These are phyloP conservation scores for Azorinus chamasolen DNA, from an alignment of 2,888 invertebrate genomes.

Conservation along the genomic window DNA sequence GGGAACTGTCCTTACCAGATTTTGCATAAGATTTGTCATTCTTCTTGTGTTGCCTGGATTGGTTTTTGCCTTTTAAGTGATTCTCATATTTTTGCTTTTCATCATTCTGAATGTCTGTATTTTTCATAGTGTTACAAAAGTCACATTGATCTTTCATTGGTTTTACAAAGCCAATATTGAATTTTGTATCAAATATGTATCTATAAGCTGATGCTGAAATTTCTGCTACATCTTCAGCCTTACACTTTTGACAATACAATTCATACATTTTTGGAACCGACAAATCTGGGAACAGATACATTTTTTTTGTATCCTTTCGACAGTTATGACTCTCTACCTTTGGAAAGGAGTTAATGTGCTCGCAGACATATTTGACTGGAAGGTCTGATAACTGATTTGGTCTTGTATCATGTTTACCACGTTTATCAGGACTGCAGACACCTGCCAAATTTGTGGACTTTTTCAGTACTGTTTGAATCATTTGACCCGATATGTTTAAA, in stretches of 20 bases:
- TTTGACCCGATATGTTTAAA: constrained; percentile 10
- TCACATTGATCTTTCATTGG: constrained; percentile 34
- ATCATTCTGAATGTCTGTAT: background rate
- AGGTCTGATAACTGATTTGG: constrained; percentile 8
- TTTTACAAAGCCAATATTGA: constrained; percentile 23
- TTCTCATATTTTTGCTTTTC: constrained; percentile 8
- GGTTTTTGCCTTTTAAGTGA: constrained; percentile 28
- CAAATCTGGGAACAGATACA: constrained; percentile 11
- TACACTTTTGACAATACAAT: constrained; percentile 5
- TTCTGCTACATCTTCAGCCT: background rate
- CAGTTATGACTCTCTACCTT: constrained; percentile 30
- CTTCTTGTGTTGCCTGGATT: constrained; percentile 34
- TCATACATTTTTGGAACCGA: constrained; percentile 17
- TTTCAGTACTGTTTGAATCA: constrained; percentile 4
- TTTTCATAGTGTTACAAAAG: constrained; percentile 8
- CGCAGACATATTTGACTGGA: constrained; percentile 1
- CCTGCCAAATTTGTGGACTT: constrained; percentile 11
- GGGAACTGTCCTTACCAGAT: background rate
- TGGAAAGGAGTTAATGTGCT: constrained; percentile 28
- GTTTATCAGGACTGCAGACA: constrained; percentile 17
- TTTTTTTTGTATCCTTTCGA: constrained; percentile 22
- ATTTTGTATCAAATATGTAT: constrained; percentile 19
- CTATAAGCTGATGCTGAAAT: constrained; percentile 11
- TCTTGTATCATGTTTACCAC: constrained; percentile 17
- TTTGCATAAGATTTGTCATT: constrained; percentile 31